Percentiles rank a stretch among this genome's conserved stretches.
These are phyloP conservation scores for Agrypnia vestita DNA, from an alignment of 1,140 invertebrate genomes.

Conservation along the genomic window DNA sequence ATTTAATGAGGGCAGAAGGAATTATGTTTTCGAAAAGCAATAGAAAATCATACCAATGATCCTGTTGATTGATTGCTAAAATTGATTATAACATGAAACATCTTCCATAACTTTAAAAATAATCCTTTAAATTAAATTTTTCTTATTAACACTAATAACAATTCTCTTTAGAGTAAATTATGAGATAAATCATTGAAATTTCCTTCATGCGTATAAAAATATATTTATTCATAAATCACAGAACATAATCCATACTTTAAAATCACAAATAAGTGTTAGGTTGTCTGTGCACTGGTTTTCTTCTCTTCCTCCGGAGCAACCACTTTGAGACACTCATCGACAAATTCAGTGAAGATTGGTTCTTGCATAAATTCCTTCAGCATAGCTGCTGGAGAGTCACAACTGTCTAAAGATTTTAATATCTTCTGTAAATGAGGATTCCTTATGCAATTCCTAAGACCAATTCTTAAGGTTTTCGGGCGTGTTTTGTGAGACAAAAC, in stretches of 20 bases:
- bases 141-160: too few species aligned
- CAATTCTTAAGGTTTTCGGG: too few species aligned
- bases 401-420: conserved; percentile 74
- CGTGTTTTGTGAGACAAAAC: too few species aligned
- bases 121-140: too few species aligned
- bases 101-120: too few species aligned
- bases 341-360: conserved; percentile 85
- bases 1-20: too few species aligned
- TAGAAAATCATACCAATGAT: too few species aligned
- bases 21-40: too few species aligned
- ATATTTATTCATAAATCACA: not conserved
- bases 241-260: not conserved
- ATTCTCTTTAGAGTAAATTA: not conserved
- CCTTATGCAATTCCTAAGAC: conserved; percentile 76
- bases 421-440: conserved; percentile 81
- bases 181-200: not conserved
- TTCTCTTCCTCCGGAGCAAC: conserved; percentile 67
- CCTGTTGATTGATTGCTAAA: too few species aligned
- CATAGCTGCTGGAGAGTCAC: conserved; percentile 74
- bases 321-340: conserved; percentile 81
- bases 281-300: not conserved
- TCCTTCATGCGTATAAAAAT: not conserved
- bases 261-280: not conserved
- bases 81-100: too few species aligned
- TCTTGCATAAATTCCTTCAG: conserved; percentile 83